Evolutionary conservation across 2,888 invertebrate species (phyloP), one percentile per base, ranked within the genome.

Genomic region (Drosophila heteroneura): DNA sequence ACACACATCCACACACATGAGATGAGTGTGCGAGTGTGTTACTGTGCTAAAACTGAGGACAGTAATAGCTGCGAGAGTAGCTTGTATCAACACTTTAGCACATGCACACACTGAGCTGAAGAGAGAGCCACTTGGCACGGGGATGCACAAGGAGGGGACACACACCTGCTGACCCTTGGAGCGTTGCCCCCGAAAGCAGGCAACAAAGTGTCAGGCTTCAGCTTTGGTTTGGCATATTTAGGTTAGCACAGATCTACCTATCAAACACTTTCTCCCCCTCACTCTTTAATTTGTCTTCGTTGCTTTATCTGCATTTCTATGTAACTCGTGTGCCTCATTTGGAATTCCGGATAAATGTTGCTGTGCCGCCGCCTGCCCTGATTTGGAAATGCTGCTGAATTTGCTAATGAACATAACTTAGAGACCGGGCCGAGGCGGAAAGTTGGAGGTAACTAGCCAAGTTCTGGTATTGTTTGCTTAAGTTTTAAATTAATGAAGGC

Each of bases 381-480:
- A 81, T 83, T 82, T 81, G 65, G 60, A 79, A 78, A 82, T 82
- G 80, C 81, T 81, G 80, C 87, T 80, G 81, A 82, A 82, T 83
- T 81, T 83, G 83, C 91, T 91, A 90, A 91, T 91, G 91, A 91
- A 90, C 90, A 89, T 90, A 89, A 81, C 86, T 91, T 77, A 77
- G 44, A 66, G 64, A 39, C 44, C 71, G 53, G 51, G 26, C 58
- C 41, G 71, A 62, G 54, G 16, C 56, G 60, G 67, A 44, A 64
- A 66, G 44, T 47, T n/a, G 37, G 33, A 37, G 14, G 41, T 44
- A 62, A 37, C 64, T 32, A 64, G 51, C 58, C 74, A 83, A 85
- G 83, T 78, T 83, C 65, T 72, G 67, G 73, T 76, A 75, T 74
- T 89, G 82, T 86, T 84, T 82, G 83, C 68, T 74, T 75, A 79